Conservation (phyloP, 2,888 invertebrate genomes). For the Rhagophthalmus giganteus region DNA sequence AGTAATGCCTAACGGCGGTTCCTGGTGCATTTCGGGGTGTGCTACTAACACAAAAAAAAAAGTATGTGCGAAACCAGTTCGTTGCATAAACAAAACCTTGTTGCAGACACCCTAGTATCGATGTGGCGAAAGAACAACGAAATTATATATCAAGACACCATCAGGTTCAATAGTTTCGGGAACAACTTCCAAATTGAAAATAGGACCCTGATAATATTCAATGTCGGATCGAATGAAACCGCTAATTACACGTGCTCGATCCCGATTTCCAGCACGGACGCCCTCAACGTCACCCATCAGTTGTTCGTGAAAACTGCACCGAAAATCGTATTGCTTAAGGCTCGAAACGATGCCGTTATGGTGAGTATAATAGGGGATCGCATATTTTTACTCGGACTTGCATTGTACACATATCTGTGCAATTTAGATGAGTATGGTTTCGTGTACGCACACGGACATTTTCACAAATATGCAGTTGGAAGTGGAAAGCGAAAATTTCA, state of each 20-base stretch:
- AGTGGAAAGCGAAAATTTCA: no score
- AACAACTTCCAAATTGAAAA: slow-evolving; percentile 16
- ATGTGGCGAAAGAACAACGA: slow-evolving; percentile 38
- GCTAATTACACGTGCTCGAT: slow-evolving; percentile 23
- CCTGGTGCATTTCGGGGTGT: no score
- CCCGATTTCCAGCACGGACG: slow-evolving; percentile 4
- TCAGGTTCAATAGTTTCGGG: slow-evolving; percentile 17
- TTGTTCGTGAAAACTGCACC: slow-evolving; percentile 27
- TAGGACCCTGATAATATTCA: slow-evolving; percentile 18
- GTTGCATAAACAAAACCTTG: not conserved
- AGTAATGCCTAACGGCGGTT: no score
- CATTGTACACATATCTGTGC: no score
- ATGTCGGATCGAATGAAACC: slow-evolving; percentile 25
- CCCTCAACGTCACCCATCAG: slow-evolving; percentile 13
- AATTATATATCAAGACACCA: slow-evolving; percentile 37
- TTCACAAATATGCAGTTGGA: no score
- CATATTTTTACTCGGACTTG: not conserved
- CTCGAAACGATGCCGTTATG: slow-evolving; percentile 12
- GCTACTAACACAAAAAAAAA: no score
- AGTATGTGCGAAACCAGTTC: not conserved
- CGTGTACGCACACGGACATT: no score
- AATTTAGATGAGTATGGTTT: no score
- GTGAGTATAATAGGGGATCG: no score
- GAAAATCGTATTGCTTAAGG: slow-evolving; percentile 26
- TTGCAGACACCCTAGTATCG: slow-evolving; percentile 34